phyloP scores from a whole-genome alignment of 1,140 invertebrate species.

The Lepidotrigona ventralis region DNA sequence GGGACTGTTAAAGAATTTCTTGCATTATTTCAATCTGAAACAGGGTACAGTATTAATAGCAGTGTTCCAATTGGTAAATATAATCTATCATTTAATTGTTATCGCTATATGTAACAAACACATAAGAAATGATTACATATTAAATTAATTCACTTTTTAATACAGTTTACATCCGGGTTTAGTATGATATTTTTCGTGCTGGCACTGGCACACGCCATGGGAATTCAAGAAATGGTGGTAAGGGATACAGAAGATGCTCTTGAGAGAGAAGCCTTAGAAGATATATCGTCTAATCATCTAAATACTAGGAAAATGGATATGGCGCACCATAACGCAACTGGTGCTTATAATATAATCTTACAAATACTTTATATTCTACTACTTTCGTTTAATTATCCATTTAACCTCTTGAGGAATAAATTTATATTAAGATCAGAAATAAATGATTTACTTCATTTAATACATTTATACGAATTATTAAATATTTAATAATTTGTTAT shows the following conservation, averaged over 20 bases:
- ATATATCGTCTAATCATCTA: slow-evolving; percentile 75
- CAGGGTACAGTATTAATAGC: slow-evolving; percentile 80
- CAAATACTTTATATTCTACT: neutral
- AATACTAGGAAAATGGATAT: slow-evolving; percentile 78
- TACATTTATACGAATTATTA: too few species aligned
- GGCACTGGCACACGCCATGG: slow-evolving; percentile 76
- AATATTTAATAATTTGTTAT: too few species aligned
- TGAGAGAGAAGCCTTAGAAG: slow-evolving; percentile 75
- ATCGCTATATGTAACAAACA: neutral
- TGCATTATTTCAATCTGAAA: slow-evolving; percentile 77
- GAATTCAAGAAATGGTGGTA: slow-evolving; percentile 78
- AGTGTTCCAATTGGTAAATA: slow-evolving; percentile 77
- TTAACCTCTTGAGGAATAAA: neutral
- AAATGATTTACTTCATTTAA: too few species aligned
- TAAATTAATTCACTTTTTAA: neutral
- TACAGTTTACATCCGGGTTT: slow-evolving; percentile 77
- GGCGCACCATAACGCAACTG: slow-evolving; percentile 78
- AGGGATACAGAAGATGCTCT: slow-evolving; percentile 78
- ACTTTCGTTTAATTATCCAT: neutral
- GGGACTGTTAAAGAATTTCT: slow-evolving; percentile 74
- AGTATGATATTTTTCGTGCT: slow-evolving; percentile 77
- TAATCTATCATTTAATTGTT: neutral
- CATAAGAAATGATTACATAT: neutral
- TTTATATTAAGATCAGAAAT: too few species aligned
- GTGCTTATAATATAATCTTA: slow-evolving; percentile 57